Conservation (phyloP, 2,888 invertebrate genomes). For the Odontothrips loti region DNA sequence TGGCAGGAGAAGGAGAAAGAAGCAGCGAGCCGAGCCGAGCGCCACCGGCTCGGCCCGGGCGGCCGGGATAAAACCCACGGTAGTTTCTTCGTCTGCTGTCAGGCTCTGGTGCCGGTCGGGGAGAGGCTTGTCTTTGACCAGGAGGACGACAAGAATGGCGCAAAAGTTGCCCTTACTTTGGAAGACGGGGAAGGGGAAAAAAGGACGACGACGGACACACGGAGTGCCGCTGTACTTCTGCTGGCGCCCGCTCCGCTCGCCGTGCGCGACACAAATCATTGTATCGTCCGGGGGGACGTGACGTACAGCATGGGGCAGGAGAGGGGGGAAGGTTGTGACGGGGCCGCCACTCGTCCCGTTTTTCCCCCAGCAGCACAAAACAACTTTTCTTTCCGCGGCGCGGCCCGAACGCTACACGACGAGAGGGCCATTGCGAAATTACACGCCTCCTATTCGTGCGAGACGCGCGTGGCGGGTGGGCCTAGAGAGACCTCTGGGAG, state of each 20-base stretch:
- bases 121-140: background rate
- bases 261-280: background rate
- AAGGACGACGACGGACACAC: background rate
- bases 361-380: background rate
- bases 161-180: conserved; percentile 7
- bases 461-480: background rate
- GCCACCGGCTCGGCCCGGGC: background rate
- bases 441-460: background rate
- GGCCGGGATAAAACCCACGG: background rate
- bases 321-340: too few species aligned
- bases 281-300: background rate
- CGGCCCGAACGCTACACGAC: background rate
- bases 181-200: background rate
- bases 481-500: too few species aligned
- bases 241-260: background rate
- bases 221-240: background rate
- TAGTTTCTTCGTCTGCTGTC: background rate
- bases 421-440: background rate
- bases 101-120: too few species aligned
- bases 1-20: background rate
- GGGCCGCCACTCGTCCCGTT: background rate
- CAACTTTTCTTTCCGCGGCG: too few species aligned
- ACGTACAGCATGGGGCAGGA: background rate
- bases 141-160: conserved; percentile 9
- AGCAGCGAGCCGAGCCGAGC: background rate